These are phyloP conservation scores for Anas bahamensis DNA, from an alignment of 2,797 vertebrate species.

Conservation along the genomic window DNA sequence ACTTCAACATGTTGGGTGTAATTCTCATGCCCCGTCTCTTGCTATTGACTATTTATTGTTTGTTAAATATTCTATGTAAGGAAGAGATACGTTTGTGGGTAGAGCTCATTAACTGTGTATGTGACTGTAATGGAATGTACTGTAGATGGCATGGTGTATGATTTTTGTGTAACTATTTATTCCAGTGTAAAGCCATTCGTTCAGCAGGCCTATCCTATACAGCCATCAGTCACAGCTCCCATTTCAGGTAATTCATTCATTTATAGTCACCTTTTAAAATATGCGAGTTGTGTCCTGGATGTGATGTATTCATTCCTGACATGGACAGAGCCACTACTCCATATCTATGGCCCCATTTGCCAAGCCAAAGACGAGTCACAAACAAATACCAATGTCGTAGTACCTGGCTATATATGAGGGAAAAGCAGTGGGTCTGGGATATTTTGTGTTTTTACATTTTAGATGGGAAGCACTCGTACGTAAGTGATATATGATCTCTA, in stretches of 20 bases:
- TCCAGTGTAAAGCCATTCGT: conserved; percentile 97
- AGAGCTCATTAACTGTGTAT: background rate
- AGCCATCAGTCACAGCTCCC: conserved; percentile 93
- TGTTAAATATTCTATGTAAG: background rate
- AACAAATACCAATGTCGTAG: background rate
- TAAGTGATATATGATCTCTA: background rate
- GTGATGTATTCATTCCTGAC: background rate
- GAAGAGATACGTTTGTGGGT: background rate
- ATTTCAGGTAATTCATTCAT: conserved; percentile 90
- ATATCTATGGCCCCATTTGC: background rate
- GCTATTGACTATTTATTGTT: background rate
- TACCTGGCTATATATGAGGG: background rate
- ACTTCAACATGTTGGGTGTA: background rate
- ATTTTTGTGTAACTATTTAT: conserved; percentile 16
- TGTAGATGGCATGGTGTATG: background rate
- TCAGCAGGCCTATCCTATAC: conserved; percentile 96
- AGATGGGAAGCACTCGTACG: background rate
- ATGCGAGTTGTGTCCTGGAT: background rate
- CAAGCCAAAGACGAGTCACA: background rate
- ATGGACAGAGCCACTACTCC: background rate
- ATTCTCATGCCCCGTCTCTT: background rate
- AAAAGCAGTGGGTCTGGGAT: background rate
- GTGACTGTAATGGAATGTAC: background rate
- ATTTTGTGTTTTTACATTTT: background rate
- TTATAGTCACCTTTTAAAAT: background rate